Percentiles rank a stretch among this genome's conserved stretches.
These are phyloP conservation scores for Rhagoletis pomonella DNA, from an alignment of 1,140 invertebrate species.

Conservation along the genomic window DNA sequence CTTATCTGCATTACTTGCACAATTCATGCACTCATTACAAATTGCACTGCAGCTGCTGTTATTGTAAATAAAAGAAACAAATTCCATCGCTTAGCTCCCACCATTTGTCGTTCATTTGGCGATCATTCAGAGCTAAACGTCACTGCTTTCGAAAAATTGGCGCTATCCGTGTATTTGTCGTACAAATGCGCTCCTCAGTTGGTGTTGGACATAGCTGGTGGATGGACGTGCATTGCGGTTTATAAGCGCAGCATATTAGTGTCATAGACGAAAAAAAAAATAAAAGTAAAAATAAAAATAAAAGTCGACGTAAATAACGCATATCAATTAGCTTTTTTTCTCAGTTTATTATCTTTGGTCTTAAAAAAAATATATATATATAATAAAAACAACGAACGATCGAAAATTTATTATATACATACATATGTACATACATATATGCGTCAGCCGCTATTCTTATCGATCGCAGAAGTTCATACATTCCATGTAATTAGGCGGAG, in stretches of 20 bases:
- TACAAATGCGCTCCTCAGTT: not conserved
- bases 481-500: not conserved
- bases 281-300: not conserved
- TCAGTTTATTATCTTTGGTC: not conserved
- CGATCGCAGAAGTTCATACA: not conserved
- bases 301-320: not conserved
- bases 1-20: not conserved
- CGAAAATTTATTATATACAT: not conserved
- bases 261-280: not conserved
- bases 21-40: not conserved
- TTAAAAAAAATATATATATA: no score
- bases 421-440: no score
- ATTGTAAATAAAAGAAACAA: not conserved
- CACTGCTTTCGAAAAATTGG: constrained; percentile 17
- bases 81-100: not conserved
- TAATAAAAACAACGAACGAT: not conserved
- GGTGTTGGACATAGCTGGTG: not conserved
- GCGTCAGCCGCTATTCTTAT: no score
- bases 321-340: not conserved
- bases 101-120: not conserved
- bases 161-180: not conserved
- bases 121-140: constrained; percentile 17
- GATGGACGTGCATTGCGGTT: not conserved
- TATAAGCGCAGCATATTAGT: not conserved
- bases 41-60: not conserved